Conservation (phyloP, 2,888 invertebrate genomes). For the Danaus chrysippus region DNA sequence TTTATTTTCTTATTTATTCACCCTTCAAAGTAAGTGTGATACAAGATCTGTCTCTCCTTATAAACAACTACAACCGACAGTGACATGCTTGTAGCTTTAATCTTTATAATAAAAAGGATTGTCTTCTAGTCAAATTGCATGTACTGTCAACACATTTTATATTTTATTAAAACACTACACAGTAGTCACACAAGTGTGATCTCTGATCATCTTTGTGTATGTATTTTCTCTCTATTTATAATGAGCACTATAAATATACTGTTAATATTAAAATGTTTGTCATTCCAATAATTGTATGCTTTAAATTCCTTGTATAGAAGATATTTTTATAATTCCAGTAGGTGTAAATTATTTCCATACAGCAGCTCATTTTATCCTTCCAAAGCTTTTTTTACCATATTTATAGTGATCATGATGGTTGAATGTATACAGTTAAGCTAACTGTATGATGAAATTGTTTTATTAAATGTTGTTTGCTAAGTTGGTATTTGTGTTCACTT, state of each 20-base stretch:
- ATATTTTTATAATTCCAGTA: slow-evolving; percentile 7
- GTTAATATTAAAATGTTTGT: slow-evolving; percentile 6
- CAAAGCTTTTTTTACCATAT: neutral
- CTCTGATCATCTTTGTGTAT: neutral
- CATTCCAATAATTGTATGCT: slow-evolving; percentile 10
- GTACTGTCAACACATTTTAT: neutral
- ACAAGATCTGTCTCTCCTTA: too few species aligned
- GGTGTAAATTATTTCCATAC: neutral
- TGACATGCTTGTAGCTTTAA: too few species aligned
- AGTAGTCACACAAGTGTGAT: too few species aligned
- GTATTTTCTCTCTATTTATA: slow-evolving; percentile 5
- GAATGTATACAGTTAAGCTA: too few species aligned
- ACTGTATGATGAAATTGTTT: too few species aligned
- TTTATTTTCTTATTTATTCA: too few species aligned
- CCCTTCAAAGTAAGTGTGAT: too few species aligned
- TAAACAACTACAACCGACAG: too few species aligned
- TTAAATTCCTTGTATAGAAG: neutral
- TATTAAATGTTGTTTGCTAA: too few species aligned
- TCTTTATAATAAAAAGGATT: too few species aligned
- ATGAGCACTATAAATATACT: slow-evolving; percentile 12
- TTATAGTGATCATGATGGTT: too few species aligned
- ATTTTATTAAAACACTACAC: neutral
- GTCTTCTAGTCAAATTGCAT: slow-evolving; percentile 3
- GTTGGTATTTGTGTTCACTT: too few species aligned
- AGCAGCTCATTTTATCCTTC: slow-evolving; percentile 4